These are phyloP conservation scores for Fratercula arctica DNA, from an alignment of 2,797 vertebrate species.

Conservation along the genomic window DNA sequence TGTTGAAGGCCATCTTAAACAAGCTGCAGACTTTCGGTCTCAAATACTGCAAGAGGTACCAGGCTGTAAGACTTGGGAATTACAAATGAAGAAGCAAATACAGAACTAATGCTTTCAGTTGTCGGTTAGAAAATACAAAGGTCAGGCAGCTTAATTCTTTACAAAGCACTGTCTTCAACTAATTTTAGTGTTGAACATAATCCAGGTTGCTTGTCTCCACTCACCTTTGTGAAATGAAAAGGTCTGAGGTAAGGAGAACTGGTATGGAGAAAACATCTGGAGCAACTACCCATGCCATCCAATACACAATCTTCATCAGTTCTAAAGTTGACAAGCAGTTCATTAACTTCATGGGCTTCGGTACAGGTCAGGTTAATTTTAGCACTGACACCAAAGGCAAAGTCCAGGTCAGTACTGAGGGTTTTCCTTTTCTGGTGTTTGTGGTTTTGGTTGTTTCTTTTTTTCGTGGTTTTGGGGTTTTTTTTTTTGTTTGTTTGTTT, in stretches of 20 bases:
- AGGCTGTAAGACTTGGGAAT: background rate
- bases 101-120: background rate
- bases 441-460: background rate
- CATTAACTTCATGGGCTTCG: background rate
- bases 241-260: background rate
- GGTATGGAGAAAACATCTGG: background rate
- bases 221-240: background rate
- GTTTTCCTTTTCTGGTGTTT: background rate
- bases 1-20: background rate
- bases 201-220: background rate
- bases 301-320: background rate
- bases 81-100: background rate
- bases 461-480: no score
- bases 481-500: no score
- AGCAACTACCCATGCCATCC: background rate
- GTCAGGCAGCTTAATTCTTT: background rate
- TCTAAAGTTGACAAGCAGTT: background rate
- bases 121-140: background rate
- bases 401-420: background rate
- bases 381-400: background rate
- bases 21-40: background rate
- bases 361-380: background rate
- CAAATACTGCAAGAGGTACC: background rate
- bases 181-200: background rate
- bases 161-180: background rate